These are phyloP conservation scores for Cynoglossus semilaevis DNA, from an alignment of 2,113 vertebrate species.

Conservation along the genomic window DNA sequence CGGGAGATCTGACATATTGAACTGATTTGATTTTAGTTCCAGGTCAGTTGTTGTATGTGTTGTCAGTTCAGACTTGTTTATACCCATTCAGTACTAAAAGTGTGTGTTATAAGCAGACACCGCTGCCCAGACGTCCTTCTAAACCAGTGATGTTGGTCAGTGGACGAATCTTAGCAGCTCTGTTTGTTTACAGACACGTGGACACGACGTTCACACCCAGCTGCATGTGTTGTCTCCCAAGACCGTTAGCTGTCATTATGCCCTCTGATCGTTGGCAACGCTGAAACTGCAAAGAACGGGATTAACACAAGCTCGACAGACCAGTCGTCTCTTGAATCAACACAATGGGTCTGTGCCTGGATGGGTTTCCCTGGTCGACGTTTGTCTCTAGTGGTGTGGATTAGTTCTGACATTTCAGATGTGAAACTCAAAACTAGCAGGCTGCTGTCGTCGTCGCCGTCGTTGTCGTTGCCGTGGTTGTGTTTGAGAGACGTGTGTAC, in stretches of 20 bases:
- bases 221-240: not conserved
- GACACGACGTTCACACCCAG: not conserved
- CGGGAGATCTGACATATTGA: no score
- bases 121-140: not conserved
- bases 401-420: conserved; percentile 34
- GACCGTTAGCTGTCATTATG: conserved; percentile 3
- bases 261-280: conserved; percentile 8
- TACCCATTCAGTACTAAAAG: no score
- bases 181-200: not conserved
- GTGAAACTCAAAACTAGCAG: conserved; percentile 9
- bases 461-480: not conserved
- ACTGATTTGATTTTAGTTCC: no score
- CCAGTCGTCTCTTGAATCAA: not conserved
- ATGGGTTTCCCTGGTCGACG: conserved; percentile 1
- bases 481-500: not conserved
- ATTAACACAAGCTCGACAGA: conserved; percentile 18
- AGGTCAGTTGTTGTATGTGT: not conserved
- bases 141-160: no score
- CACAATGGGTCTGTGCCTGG: not conserved
- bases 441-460: not conserved
- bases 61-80: not conserved
- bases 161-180: no score
- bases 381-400: conserved; percentile 4
- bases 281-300: not conserved
- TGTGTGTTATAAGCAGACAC: not conserved